These are phyloP conservation scores for Acromyrmex charruanus DNA, from an alignment of 1,140 invertebrate species.

Conservation along the genomic window DNA sequence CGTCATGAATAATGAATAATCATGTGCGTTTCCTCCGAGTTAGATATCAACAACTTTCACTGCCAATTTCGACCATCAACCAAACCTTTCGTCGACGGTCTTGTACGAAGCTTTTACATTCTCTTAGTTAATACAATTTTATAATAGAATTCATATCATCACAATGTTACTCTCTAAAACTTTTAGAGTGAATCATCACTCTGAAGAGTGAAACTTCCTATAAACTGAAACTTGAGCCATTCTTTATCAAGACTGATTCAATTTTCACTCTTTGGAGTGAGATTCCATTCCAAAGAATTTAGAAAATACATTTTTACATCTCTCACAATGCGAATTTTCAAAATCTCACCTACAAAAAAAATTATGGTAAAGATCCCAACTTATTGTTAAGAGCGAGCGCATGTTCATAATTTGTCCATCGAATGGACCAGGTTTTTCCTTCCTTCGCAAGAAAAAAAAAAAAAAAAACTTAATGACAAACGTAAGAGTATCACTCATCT, in stretches of 20 bases:
- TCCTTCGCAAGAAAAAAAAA: too few species aligned
- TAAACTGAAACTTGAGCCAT: too few species aligned
- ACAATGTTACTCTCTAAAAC: background rate
- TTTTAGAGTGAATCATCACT: too few species aligned
- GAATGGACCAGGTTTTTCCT: background rate
- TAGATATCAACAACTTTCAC: conserved; percentile 73
- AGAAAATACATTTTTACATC: background rate
- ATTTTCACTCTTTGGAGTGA: too few species aligned
- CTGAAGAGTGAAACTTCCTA: too few species aligned
- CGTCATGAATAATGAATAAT: conserved; percentile 68
- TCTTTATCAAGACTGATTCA: too few species aligned
- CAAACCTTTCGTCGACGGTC: conserved; percentile 14
- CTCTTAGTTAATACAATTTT: background rate
- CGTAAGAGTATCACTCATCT: conserved; percentile 11
- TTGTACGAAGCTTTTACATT: background rate
- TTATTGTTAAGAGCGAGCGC: background rate
- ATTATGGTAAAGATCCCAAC: background rate
- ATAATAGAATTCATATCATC: background rate
- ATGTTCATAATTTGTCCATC: background rate
- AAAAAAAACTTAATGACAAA: background rate
- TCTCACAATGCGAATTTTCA: background rate
- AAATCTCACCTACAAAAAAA: background rate
- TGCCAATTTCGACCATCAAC: conserved; percentile 57
- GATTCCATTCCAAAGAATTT: too few species aligned
- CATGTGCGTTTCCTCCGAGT: background rate